Percentiles rank a stretch among this genome's conserved stretches.
These are phyloP conservation scores for Psophia crepitans DNA, from an alignment of 2,113 vertebrate species.

Conservation along the genomic window DNA sequence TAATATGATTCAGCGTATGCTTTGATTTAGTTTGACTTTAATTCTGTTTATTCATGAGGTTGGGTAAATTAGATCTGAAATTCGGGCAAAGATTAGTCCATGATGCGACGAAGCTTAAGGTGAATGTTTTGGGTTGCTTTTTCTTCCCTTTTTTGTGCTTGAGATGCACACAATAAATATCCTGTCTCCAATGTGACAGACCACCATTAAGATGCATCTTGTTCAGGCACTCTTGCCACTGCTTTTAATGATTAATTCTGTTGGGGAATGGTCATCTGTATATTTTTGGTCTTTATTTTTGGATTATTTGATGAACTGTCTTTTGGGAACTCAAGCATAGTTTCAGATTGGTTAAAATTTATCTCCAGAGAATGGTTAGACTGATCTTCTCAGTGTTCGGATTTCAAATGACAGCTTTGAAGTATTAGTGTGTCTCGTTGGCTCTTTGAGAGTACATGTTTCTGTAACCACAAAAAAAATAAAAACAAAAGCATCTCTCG, in stretches of 20 bases:
- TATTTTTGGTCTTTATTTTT: not conserved
- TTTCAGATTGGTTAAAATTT: not conserved
- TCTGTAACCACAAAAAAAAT: not conserved
- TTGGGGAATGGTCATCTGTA: not conserved
- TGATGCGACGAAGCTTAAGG: not conserved
- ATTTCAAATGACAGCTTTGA: not conserved
- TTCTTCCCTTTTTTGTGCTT: not conserved
- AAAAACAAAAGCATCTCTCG: not conserved
- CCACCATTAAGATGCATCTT: not conserved
- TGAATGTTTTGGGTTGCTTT: not conserved
- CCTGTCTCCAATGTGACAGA: not conserved
- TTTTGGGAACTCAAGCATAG: not conserved
- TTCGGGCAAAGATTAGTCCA: not conserved
- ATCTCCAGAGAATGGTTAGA: not conserved
- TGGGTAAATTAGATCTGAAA: not conserved
- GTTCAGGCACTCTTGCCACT: not conserved
- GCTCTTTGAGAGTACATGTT: not conserved
- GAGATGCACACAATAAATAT: not conserved
- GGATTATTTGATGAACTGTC: not conserved
- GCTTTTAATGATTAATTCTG: not conserved
- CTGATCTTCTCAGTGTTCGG: not conserved
- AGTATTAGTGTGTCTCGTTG: not conserved
- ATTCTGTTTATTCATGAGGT: not conserved
- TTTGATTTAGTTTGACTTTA: not conserved
- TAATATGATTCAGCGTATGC: not conserved